Evolutionary conservation across 2,888 invertebrate species (phyloP), one percentile per base, ranked within the genome.

Genomic region (Aleiodes alternator): DNA sequence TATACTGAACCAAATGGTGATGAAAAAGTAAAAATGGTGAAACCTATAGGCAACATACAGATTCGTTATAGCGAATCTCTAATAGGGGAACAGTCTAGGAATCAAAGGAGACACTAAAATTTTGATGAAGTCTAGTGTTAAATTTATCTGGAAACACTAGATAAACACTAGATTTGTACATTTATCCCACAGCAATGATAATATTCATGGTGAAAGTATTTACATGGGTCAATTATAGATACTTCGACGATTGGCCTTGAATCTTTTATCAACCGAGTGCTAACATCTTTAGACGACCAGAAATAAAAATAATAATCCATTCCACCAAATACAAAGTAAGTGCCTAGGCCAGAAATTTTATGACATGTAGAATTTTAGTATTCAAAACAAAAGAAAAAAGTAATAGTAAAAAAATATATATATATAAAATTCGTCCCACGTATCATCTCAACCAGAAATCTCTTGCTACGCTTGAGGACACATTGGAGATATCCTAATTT

Each of bases 401-500:
- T 51, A 14, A 50, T 34, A 6, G 23, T 51, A 68, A 29, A 68
- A 51, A 68, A 68, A 34, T 53, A 29, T 68, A 50, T 68, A 50
- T 23, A 51, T 68, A 51, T 51, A 50, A 14, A 68, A 68, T 51
- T 68, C 51, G 50, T 51, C 31, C 51, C 68, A 68, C 68, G 68
- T 31, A 53, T 68, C 68, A 68, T 68, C 68, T 51, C 51, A 16
- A 23, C 43, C 14, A n/a, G 59, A 38, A 43, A 64, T 64, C 64
- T 64, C 23, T 61, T 31, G n/a, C 14, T 43, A 38, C 48, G 64
- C 43, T 59, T 34, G 59, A 59, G 64, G 64, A 64, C 64, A 64
- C 64, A 64, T 68, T 51, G n/a, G 51, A 51, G n/a, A 68, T 68
- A 68, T 68, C 68, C 68, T 51, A 68, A 68, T 68, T 68, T 68